phyloP scores from a whole-genome alignment of 2,888 invertebrate genomes.

The Rhyacophila evoluta region DNA sequence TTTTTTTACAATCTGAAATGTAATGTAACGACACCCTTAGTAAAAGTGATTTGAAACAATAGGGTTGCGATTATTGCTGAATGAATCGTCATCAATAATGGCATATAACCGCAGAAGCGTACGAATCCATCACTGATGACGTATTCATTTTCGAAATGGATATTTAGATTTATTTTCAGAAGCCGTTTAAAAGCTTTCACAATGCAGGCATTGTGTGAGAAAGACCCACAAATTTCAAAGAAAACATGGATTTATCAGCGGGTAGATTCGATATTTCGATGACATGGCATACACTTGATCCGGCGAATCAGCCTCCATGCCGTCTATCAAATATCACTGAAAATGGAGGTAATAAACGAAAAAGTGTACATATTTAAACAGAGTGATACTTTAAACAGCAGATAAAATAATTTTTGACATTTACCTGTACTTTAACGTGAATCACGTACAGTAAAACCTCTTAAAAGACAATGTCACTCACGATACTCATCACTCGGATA shows the following conservation, averaged over 20 bases:
- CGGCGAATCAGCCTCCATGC: conserved; percentile 32
- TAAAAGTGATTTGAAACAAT: background rate
- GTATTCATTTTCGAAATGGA: conserved; percentile 9
- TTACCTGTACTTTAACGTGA: conserved; percentile 42
- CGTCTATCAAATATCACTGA: conserved; percentile 3
- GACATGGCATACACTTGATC: conserved; percentile 42
- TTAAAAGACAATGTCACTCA: conserved; percentile 28
- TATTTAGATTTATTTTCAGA: background rate
- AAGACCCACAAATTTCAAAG: background rate
- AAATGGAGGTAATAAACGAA: background rate
- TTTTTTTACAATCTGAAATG: conserved; percentile 33
- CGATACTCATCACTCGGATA: conserved; percentile 60
- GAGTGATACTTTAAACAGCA: background rate
- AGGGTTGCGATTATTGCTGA: background rate
- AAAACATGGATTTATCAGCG: background rate
- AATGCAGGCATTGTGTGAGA: background rate
- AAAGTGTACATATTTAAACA: background rate
- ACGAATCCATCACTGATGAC: background rate
- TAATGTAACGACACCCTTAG: background rate
- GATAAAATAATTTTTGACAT: conserved; percentile 27
- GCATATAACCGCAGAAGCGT: background rate
- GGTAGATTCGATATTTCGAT: conserved; percentile 31
- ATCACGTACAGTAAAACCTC: conserved; percentile 36
- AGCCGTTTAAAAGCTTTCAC: background rate
- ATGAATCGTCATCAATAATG: background rate